Conservation (phyloP, 2,113 vertebrate species). For the Elephantulus edwardii region DNA sequence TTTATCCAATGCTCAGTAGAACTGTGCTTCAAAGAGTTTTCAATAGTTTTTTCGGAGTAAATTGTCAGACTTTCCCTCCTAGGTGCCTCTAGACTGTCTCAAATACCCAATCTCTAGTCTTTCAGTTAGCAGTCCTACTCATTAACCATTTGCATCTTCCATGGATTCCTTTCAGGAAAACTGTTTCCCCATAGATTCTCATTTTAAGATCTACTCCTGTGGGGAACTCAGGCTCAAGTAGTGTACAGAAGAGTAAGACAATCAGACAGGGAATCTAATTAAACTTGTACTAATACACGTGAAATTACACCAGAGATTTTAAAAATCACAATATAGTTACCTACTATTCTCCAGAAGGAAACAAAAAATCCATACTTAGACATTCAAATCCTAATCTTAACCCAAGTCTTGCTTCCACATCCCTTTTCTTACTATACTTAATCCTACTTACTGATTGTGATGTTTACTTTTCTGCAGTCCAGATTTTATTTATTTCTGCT, state of each 20-base stretch:
- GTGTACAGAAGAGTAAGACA: neutral
- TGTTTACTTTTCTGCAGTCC: neutral
- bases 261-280: neutral
- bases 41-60: neutral
- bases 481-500: neutral
- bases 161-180: neutral
- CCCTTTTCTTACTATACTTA: accelerated
- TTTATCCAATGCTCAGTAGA: too few species aligned
- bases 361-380: accelerated
- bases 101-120: neutral
- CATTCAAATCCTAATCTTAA: too few species aligned
- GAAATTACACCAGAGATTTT: accelerated
- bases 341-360: accelerated
- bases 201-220: neutral
- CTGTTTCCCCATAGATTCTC: too few species aligned
- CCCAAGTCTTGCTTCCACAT: accelerated
- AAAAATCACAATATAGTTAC: accelerated
- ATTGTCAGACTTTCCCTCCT: neutral
- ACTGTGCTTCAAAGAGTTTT: neutral
- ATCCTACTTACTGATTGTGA: accelerated
- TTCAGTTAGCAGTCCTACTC: neutral
- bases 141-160: neutral
- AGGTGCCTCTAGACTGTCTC: neutral
- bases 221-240: neutral
- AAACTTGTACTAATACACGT: too few species aligned